These are phyloP conservation scores for Cirrhinus molitorella DNA, from an alignment of 2,797 vertebrate species.

Conservation along the genomic window DNA sequence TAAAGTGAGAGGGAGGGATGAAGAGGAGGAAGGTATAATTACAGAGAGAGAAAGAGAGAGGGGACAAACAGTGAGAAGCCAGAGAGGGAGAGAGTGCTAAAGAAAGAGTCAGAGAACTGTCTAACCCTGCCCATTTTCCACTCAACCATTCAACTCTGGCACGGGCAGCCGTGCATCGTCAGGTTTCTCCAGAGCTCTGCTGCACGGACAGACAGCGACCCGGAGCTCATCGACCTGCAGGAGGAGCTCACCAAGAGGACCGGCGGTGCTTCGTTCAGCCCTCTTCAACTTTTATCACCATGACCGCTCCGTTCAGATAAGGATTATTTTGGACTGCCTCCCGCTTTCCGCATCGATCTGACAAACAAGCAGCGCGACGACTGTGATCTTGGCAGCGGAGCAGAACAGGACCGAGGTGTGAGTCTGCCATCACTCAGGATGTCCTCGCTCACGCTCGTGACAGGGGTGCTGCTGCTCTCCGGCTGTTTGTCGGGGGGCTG, in stretches of 20 bases:
- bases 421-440: conserved; percentile 75
- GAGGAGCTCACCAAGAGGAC: conserved; percentile 25
- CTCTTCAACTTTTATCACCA: conserved; percentile 46
- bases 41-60: conserved; percentile 71
- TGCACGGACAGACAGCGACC: conserved; percentile 48
- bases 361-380: conserved; percentile 38
- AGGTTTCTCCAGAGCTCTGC: conserved; percentile 64
- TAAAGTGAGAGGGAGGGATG: conserved; percentile 75
- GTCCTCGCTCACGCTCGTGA: conserved; percentile 81
- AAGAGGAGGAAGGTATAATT: conserved; percentile 80
- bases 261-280: conserved; percentile 1
- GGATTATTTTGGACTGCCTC: conserved; percentile 61
- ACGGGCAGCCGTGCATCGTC: conserved; percentile 60
- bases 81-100: conserved; percentile 61
- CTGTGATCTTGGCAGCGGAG: conserved; percentile 51
- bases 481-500: conserved; percentile 80
- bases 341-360: conserved; percentile 25
- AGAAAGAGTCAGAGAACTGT: conserved; percentile 67
- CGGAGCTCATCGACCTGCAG: conserved; percentile 41
- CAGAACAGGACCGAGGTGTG: conserved; percentile 36
- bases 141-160: conserved; percentile 72
- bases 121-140: conserved; percentile 79
- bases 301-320: conserved; percentile 57
- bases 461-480: conserved; percentile 81
- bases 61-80: conserved; percentile 66